Base-by-base conservation (phyloP, 2,888 invertebrate genomes). In the Osedax fenrisi region DNA sequence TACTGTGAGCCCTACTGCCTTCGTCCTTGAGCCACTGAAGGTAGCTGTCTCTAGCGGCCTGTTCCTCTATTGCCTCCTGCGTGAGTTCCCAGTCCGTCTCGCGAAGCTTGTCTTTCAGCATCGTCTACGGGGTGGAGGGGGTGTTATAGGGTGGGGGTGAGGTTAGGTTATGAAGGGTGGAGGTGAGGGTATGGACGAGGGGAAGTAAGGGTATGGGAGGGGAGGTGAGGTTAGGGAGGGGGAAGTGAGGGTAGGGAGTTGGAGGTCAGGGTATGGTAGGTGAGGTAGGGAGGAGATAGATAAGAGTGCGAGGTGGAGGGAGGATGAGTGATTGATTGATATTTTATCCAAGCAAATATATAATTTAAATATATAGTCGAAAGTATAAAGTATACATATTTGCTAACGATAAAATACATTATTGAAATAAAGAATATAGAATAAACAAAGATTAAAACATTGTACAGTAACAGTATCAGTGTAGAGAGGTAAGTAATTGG, bases 41-140 rank as follows among this genome's bases (percentile, higher is more conserved):
- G 84, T 91, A 92, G 61, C 91, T 91, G 84, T 92, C 91, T 21
- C 91, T 86, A 2, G 92, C 91, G 21, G 91, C 90, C 86, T 92
- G 91, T 82, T 92, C 91, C 81, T 91, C 91, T 75, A 92, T 89
- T n/a, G 90, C 90, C 83, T 92, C 91, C 82, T 91, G 91, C 0
- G 92, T 93, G 5, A 92, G 90, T 84, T 93, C 92, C 91, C 91
- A 92, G 84, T 93, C 92, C 3, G 92, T 92, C 77, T 92, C 92
- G 80, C 90, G 88, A 68, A 92, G 84, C 83, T 93, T 93, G 83
- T 93, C 92, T 84, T 92, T 90, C 80, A 93, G 86, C 92, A 93
- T 93, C 0, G 91, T 90, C 89, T 91, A 76, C 2, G 72, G 76
- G 25, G n/a, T n/a, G n/a, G 24, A 25, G n/a, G n/a, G n/a, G n/a